Base-by-base conservation (phyloP, 1,140 invertebrate species). In the Pantala flavescens region DNA sequence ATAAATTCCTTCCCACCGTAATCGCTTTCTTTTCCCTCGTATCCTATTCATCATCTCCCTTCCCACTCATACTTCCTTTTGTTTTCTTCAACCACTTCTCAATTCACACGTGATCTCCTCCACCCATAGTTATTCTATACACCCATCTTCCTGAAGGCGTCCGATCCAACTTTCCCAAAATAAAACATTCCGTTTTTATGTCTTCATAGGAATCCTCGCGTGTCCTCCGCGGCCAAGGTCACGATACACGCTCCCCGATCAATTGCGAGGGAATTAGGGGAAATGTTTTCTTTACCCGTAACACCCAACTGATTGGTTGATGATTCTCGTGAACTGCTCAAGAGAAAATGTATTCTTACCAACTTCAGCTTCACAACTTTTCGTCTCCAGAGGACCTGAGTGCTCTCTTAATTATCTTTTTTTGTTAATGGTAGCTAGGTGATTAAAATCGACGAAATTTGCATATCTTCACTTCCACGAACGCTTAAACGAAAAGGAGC, bases 1-100 rank as follows among this genome's bases (percentile, higher is more conserved):
- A 63, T 63, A 63, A 63, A 63, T 63, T 63, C 49, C n/a, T 63
- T 63, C 49, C 49, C 49, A 63, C 49, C 49, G 49, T 63, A 63
- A 63, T 63, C 49, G 49, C 49, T 63, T 63, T 63, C 49, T 63
- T 63, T 36, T 63, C 12, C 49, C 49, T 63, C 49, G 16, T 21
- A 63, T 63, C 49, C 49, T 63, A 63, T 63, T 63, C 49, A 63
- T 63, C 49, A 63, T 63, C 49, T 63, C 49, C 49, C 49, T 21
- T 21, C 49, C 49, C 14, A 63, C 49, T 21, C 49, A 16, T 21
- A 3, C n/a, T 63, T 21, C 49, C 49, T 21, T 63, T 19, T 21
- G 49, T 21, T 19, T 19, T 14, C 49, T 19, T 14, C 49, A 16
- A 19, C 49, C 49, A 19, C 49, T 63, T 21, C n/a, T 21, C 49